phyloP scores from a whole-genome alignment of 2,888 invertebrate genomes.

The Perithous albicinctus region DNA sequence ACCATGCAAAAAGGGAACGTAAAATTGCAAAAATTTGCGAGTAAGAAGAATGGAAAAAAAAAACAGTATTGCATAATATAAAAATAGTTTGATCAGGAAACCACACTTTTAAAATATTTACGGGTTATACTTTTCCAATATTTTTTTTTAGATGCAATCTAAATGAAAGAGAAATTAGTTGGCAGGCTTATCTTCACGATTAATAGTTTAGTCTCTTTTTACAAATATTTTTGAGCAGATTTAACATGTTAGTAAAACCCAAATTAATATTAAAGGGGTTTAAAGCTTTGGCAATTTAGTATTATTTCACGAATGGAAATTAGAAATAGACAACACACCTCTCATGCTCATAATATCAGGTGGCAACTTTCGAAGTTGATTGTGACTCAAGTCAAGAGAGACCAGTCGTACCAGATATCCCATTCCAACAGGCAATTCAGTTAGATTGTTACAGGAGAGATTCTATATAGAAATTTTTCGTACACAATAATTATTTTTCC shows the following conservation, averaged over 20 bases:
- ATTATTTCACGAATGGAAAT: conserved; percentile 26
- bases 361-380: conserved; percentile 91
- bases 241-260: neutral
- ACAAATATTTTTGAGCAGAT: neutral
- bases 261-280: neutral
- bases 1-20: conserved; percentile 14
- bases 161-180: conserved; percentile 54
- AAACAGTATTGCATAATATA: neutral
- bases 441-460: conserved; percentile 91
- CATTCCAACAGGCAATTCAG: conserved; percentile 91
- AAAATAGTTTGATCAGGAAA: conserved; percentile 30
- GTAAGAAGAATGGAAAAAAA: neutral
- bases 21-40: neutral
- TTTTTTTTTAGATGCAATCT: conserved; percentile 49
- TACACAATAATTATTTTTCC: conserved; percentile 28
- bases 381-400: conserved; percentile 90
- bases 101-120: conserved; percentile 59
- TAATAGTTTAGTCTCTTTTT: neutral
- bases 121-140: conserved; percentile 37
- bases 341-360: conserved; percentile 93
- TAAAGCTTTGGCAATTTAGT: conserved; percentile 25
- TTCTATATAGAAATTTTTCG: conserved; percentile 86
- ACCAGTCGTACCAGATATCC: conserved; percentile 93
- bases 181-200: conserved; percentile 13
- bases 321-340: conserved; percentile 86